A percentile compares a stretch with the other conserved stretches of the same genome.
phyloP scores from a whole-genome alignment of 2,888 invertebrate genomes.

The Odontocolon sp. region DNA sequence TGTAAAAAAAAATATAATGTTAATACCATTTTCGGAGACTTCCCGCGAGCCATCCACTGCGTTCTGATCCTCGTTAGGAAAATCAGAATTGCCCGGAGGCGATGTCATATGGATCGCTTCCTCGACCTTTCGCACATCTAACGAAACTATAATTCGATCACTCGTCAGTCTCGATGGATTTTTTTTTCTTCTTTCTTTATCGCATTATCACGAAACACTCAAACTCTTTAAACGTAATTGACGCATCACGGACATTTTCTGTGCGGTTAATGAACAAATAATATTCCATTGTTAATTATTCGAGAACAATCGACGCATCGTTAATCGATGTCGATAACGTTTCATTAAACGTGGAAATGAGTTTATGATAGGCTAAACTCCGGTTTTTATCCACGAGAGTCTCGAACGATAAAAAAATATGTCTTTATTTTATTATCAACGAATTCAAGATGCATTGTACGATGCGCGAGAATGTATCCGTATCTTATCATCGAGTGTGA shows the following conservation, averaged over 20 bases:
- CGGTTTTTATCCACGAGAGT: too few relatives aligned
- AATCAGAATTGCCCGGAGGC: slow-evolving; percentile 70
- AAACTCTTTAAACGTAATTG: neutral
- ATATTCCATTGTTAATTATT: too few relatives aligned
- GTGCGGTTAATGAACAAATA: slow-evolving; percentile 6
- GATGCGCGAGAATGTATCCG: neutral
- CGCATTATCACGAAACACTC: neutral
- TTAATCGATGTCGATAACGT: too few relatives aligned
- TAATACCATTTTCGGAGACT: slow-evolving; percentile 66
- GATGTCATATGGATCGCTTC: slow-evolving; percentile 75
- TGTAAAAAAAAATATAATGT: neutral
- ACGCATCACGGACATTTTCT: slow-evolving; percentile 12
- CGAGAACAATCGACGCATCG: too few relatives aligned
- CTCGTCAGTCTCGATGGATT: slow-evolving; percentile 30
- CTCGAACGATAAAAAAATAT: too few relatives aligned
- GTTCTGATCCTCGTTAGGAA: slow-evolving; percentile 70
- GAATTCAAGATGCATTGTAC: slow-evolving; percentile 2
- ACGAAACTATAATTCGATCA: slow-evolving; percentile 20
- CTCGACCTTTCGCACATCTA: slow-evolving; percentile 63
- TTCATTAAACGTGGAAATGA: too few relatives aligned
- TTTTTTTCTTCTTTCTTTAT: slow-evolving; percentile 18
- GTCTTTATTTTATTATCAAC: neutral
- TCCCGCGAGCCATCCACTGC: slow-evolving; percentile 60
- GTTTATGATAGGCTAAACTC: too few relatives aligned
- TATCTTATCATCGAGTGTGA: too few relatives aligned